Evolutionary conservation across 2,888 invertebrate genomes (phyloP).

Genomic region (Dryococelus australis): DNA sequence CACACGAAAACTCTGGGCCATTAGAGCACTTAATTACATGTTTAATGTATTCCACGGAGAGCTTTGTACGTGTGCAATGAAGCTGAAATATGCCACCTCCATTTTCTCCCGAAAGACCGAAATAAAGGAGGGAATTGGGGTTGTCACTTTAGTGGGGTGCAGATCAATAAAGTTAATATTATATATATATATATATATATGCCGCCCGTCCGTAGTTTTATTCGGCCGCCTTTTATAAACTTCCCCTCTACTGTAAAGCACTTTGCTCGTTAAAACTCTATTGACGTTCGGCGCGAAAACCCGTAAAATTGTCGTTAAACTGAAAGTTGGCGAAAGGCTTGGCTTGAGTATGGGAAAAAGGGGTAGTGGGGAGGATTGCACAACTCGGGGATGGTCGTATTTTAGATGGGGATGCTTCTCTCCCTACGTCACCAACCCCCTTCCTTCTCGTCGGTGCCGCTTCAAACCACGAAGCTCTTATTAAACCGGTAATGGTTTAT

Average conservation of each 20-base stretch:
- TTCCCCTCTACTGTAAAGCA: not conserved
- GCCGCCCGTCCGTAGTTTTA: not conserved
- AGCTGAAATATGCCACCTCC: not conserved
- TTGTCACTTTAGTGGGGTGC: not conserved
- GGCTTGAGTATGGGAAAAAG: not conserved
- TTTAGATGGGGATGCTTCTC: not conserved
- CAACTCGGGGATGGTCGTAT: not conserved
- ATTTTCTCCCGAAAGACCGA: not conserved
- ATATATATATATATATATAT: not conserved
- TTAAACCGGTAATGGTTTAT: not conserved
- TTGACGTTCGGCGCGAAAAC: conserved; percentile 1
- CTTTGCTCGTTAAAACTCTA: not conserved
- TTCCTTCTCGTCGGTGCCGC: not conserved
- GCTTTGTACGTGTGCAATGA: not conserved
- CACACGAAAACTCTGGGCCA: not conserved
- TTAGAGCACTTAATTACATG: not conserved
- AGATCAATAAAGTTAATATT: not conserved
- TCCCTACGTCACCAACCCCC: not conserved
- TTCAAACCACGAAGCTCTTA: not conserved
- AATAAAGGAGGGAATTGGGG: not conserved
- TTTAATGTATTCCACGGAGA: not conserved
- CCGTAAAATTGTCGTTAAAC: not conserved
- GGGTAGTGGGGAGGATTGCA: not conserved
- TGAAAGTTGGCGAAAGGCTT: not conserved
- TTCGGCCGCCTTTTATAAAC: not conserved